Base-by-base conservation (phyloP, 1,140 invertebrate species). In the Elymnias hypermnestra region DNA sequence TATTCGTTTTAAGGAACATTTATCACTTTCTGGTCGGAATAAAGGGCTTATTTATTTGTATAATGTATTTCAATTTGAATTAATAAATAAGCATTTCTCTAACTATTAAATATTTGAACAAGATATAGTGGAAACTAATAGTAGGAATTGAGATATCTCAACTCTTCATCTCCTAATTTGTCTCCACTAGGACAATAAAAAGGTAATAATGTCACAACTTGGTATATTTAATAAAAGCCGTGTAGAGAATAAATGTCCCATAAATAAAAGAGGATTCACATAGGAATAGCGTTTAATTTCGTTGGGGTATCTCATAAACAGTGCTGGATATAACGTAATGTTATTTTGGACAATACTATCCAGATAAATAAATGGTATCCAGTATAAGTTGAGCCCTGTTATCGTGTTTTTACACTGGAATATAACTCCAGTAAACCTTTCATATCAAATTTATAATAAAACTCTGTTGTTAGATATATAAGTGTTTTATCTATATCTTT, bases 221-320 rank as follows among this genome's bases (percentile, higher is more conserved):
- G n/a, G n/a, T n/a, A n/a, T n/a, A n/a, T n/a, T n/a, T 33, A 42
- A 39, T 14, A 40, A 42, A 35, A 38, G 10, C 6, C 7, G 9
- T 5, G 17, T 33, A 44, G 17, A 22, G 28, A 13, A 41, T 33
- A 17, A 18, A 36, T 10, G 6, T 21, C 1, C 19, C 25, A 51
- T 51, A 51, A 44, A 43, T 51, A 51, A 43, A 2, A 15, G 5
- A 10, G 33, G 19, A 38, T 43, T 25, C 40, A 13, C 25, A 38
- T 23, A 47, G 25, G 19, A n/a, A n/a, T 21, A 18, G 31, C 43
- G 35, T 45, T 53, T 53, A 37, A 47, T 43, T 47, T 29, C 23
- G 22, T n/a, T n/a, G 6, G 28, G 35, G 4, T 40, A 48, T 26
- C 12, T 25, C 26, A 41, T 38, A 46, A 28, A 46, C 12, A 26